Evolutionary conservation across 2,797 vertebrate species (phyloP), one percentile per base, ranked within the genome.

Genomic region (Ptychobarbus kaznakovi): DNA sequence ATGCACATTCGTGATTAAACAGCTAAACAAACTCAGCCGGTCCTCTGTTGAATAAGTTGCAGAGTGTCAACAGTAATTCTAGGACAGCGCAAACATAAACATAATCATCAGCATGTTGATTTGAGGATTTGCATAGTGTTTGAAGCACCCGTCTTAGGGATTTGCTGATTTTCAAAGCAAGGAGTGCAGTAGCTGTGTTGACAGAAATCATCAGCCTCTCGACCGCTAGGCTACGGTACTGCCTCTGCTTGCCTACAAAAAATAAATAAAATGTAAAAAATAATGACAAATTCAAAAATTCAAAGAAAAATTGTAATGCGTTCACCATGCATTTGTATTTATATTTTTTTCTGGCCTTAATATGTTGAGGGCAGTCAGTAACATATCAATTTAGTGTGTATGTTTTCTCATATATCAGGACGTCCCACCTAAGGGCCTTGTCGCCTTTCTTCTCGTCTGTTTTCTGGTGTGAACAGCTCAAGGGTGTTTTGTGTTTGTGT

Each of bases 41-140:
- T 86, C 86, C 84, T 69, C 86, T 79, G 87, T 81, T 90, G 89
- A 90, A 86, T 87, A 91, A 90, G 86, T 80, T 87, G 83, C 84
- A 51, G 81, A 86, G 72, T 86, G 86, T 89, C 89, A 90, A 83
- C 87, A 86, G 35, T 53, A 72, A 75, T 75, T 85, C 85, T 40
- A 81, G 77, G 85, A 89, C 49, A 75, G 81, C 66, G 78, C 82
- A 83, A 88, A 82, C 82, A 82, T 83, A 86, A 88, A 88, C 73
- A 85, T 80, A 89, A 87, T 89, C 87, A 90, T 80, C 85, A 4
- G 85, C 85, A 84, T 88, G 87, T 87, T 77, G 85, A 87, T 32
- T 32, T 86, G 77, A 82, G 86, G 51, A 65, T 72, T 86, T 72
- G 63, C 56, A 51, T 49, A 80, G 61, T n/a, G 61, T 84, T 40